A percentile compares a stretch with the other conserved stretches of the same genome.
phyloP scores from a whole-genome alignment of 2,797 vertebrate genomes.

The Etheostoma nigrum region DNA sequence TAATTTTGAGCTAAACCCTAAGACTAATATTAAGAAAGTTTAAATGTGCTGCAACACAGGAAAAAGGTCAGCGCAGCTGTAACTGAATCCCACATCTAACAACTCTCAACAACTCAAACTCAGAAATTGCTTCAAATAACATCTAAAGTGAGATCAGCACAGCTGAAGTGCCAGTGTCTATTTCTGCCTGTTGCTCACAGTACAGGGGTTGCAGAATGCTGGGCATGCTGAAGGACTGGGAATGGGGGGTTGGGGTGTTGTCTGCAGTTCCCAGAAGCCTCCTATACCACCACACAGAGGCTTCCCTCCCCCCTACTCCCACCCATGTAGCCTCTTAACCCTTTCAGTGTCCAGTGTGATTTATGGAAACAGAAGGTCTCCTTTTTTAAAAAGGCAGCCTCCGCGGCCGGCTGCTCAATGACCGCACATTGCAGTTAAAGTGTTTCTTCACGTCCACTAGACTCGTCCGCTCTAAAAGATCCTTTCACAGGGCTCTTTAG shows the following conservation, averaged over 20 bases:
- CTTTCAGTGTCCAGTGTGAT: conserved; percentile 61
- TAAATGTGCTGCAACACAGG: not conserved
- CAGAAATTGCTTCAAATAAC: conserved; percentile 6
- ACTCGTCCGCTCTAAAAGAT: conserved; percentile 22
- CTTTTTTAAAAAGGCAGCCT: conserved; percentile 37
- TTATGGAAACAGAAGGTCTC: conserved; percentile 69
- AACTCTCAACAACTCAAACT: not conserved
- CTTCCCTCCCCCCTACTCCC: not conserved
- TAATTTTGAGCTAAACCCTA: not conserved
- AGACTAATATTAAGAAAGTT: not conserved
- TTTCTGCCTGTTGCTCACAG: conserved; percentile 66
- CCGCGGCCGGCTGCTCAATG: not conserved
- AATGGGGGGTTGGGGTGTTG: conserved; percentile 46
- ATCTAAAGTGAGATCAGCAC: not conserved
- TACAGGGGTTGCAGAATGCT: conserved; percentile 65
- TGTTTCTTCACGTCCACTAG: conserved; percentile 9
- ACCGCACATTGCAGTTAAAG: conserved; percentile 1
- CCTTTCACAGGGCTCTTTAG: conserved; percentile 39
- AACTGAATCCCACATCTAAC: too few relatives aligned
- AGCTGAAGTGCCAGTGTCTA: conserved; percentile 43
- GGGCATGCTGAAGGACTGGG: conserved; percentile 50
- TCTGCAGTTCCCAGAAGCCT: conserved; percentile 55
- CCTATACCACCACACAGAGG: conserved; percentile 15
- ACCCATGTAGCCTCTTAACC: conserved; percentile 46
- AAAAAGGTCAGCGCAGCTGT: not conserved